Conservation (phyloP, 2,888 invertebrate species). For the Notodromas monacha region DNA sequence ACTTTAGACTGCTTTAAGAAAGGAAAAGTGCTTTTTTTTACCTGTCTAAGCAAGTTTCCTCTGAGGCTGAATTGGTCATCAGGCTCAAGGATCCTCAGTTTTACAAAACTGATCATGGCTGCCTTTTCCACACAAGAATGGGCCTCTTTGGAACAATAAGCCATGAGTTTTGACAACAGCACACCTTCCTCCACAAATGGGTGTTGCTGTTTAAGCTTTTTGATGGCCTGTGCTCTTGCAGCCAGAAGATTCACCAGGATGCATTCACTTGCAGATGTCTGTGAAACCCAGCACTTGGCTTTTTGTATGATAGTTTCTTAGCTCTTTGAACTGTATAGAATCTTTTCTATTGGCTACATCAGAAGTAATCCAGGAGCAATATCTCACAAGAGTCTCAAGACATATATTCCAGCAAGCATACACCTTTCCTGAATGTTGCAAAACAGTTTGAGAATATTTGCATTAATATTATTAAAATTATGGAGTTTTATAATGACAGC, state of each 20-base stretch:
- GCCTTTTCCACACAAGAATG: conserved; percentile 77
- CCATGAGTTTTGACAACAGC: conserved; percentile 64
- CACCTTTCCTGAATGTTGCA: too few species aligned
- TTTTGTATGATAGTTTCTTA: too few species aligned
- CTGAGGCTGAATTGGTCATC: conserved; percentile 47
- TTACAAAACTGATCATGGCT: conserved; percentile 73
- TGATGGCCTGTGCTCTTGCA: conserved; percentile 58
- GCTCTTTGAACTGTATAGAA: too few species aligned
- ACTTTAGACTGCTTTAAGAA: neutral
- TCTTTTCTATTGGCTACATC: too few species aligned
- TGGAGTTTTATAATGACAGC: too few species aligned
- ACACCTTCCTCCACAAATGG: conserved; percentile 64
- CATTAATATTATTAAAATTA: too few species aligned
- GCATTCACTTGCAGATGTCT: conserved; percentile 89
- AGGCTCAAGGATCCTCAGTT: conserved; percentile 52
- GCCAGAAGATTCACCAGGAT: conserved; percentile 67
- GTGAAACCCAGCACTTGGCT: neutral
- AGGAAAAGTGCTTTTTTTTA: conserved; percentile 17
- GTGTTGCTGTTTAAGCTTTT: conserved; percentile 44
- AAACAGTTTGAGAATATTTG: too few species aligned
- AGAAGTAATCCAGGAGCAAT: too few species aligned
- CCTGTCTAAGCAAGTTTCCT: conserved; percentile 43
- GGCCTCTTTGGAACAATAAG: conserved; percentile 50
- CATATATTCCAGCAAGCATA: too few species aligned
- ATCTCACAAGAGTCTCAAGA: too few species aligned